Evolutionary conservation across 2,888 invertebrate species (phyloP).

Genomic region (Miltochrista miniata): DNA sequence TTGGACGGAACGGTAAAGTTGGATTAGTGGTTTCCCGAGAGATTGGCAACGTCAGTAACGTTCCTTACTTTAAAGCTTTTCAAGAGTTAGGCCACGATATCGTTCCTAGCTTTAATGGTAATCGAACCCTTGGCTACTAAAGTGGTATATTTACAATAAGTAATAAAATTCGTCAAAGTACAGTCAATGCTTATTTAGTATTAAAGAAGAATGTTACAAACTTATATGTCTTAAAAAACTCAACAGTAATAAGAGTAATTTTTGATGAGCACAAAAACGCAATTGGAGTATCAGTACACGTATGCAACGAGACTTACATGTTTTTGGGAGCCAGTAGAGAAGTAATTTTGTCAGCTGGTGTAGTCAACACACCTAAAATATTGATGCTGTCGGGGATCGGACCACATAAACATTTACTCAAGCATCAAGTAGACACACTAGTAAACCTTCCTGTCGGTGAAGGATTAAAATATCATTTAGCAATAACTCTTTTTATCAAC

Average conservation of each 20-base stretch:
- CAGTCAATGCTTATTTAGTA: constrained; percentile 13
- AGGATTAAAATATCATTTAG: constrained; percentile 55
- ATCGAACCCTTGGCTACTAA: constrained; percentile 11
- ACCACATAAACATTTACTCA: constrained; percentile 42
- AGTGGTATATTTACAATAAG: constrained; percentile 11
- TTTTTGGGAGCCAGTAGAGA: constrained; percentile 40
- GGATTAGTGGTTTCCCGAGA: background rate
- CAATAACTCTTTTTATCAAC: constrained; percentile 44
- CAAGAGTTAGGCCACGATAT: constrained; percentile 1
- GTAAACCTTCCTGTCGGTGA: constrained; percentile 51
- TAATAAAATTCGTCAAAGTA: constrained; percentile 10
- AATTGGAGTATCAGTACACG: constrained; percentile 43
- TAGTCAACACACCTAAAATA: constrained; percentile 52
- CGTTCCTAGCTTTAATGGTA: constrained; percentile 7
- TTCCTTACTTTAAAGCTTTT: constrained; percentile 2
- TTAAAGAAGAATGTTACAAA: constrained; percentile 10
- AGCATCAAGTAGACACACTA: constrained; percentile 40
- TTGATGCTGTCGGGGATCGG: constrained; percentile 60
- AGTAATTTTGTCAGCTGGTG: constrained; percentile 54
- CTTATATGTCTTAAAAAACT: constrained; percentile 20
- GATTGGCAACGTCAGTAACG: background rate
- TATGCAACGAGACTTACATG: constrained; percentile 14
- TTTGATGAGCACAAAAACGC: constrained; percentile 24
- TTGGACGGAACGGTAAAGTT: constrained; percentile 7
- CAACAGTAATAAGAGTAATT: constrained; percentile 13